phyloP scores from a whole-genome alignment of 2,113 vertebrate genomes.

The Antechinus stuartii region DNA sequence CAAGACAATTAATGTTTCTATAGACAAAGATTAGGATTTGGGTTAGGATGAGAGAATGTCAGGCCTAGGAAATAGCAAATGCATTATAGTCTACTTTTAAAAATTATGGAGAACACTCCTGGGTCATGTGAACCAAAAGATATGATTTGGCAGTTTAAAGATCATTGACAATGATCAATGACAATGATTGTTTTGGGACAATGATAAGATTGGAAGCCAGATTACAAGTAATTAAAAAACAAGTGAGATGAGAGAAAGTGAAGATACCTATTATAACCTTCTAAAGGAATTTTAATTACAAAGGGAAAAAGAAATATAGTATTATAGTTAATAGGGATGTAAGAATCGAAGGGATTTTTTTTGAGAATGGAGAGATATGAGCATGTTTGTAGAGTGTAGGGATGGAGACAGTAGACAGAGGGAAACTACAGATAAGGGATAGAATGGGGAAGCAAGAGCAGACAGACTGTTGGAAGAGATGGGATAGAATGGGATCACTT shows the following conservation, averaged over 20 bases:
- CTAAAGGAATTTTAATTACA: not conserved
- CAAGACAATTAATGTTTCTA: not conserved
- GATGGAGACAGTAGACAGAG: not conserved
- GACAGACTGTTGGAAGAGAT: not conserved
- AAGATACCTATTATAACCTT: not conserved
- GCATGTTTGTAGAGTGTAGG: not conserved
- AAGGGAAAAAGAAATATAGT: not conserved
- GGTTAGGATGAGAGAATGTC: not conserved
- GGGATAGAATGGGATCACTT: not conserved
- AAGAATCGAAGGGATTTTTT: not conserved
- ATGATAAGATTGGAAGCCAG: not conserved
- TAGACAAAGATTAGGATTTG: not conserved
- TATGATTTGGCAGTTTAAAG: no score
- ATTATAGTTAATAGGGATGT: not conserved
- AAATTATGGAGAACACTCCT: not conserved
- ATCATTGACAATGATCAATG: no score
- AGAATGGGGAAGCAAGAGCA: not conserved
- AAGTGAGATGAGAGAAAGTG: not conserved
- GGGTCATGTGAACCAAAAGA: not conserved
- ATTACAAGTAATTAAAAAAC: no score
- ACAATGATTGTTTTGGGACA: no score
- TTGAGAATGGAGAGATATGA: not conserved
- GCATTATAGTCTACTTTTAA: not conserved
- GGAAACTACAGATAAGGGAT: not conserved
- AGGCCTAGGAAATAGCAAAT: not conserved